Conservation (phyloP, 1,140 invertebrate species). For the Sycophaga agraensis region DNA sequence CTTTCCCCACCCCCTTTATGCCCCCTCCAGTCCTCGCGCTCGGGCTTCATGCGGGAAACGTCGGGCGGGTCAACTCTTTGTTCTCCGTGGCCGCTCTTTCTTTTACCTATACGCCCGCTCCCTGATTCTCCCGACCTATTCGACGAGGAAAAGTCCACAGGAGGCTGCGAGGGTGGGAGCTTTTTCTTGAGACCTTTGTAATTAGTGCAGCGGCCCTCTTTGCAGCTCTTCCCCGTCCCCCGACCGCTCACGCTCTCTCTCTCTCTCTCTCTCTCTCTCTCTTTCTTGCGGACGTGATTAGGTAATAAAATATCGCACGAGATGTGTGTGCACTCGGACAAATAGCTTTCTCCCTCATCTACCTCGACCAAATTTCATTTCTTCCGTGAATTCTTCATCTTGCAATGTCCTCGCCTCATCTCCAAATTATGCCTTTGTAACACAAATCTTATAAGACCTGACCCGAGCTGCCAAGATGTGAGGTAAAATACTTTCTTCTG, state of each 20-base stretch:
- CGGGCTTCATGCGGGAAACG: not conserved
- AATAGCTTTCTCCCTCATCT: not conserved
- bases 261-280: too few relatives aligned
- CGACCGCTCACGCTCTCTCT: too few relatives aligned
- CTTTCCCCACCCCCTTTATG: not conserved
- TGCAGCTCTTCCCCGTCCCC: too few relatives aligned
- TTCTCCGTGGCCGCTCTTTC: not conserved
- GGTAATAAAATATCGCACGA: not conserved
- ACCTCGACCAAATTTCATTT: not conserved
- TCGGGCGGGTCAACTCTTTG: conserved; percentile 16
- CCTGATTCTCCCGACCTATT: not conserved
- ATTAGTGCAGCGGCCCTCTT: conserved; percentile 10
- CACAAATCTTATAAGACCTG: too few relatives aligned
- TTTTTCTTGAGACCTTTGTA: conserved; percentile 14
- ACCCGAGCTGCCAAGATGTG: too few relatives aligned
- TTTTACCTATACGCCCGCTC: not conserved
- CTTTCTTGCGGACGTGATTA: conserved; percentile 1
- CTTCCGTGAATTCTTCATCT: too few relatives aligned
- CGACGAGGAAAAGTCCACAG: not conserved
- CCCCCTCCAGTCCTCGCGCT: not conserved
- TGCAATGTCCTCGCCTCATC: too few relatives aligned
- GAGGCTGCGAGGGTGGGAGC: too few relatives aligned
- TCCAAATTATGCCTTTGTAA: too few relatives aligned
- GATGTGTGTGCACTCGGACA: not conserved
- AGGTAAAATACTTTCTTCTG: too few relatives aligned